Base-by-base conservation (phyloP, 2,797 vertebrate species). In the Helicolenus hilgendorfi region DNA sequence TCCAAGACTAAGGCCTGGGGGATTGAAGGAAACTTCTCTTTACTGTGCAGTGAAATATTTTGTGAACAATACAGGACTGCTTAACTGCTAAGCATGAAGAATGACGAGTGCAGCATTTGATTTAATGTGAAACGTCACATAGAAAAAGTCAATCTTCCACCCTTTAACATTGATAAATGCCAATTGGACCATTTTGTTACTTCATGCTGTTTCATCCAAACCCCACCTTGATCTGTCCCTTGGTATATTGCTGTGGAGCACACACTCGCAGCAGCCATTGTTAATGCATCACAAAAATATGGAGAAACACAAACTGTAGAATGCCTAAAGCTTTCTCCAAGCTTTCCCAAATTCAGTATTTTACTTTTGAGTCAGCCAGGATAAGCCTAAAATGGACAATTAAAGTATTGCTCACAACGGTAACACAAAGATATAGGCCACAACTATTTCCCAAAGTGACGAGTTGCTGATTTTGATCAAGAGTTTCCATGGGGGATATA, bases 401-500 rank as follows among this genome's bases (percentile, higher is more conserved):
- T 96, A 92, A 94, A 96, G 95, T 92, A 95, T 87, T 91, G 89
- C 91, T 95, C 92, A 97, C 89, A 93, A 97, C 86, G 96, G 97
- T 98, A 97, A 98, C 98, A 99, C 98, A 99, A 97, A 99, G 99
- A 99, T 99, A 99, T 98, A 99, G 99, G 99, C 98, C 98, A 98
- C 97, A 92, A 94, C 72, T 91, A 94, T 97, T 95, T 94, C 96
- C 96, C 56, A 84, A 93, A 92, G 79, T 71, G 64, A 89, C 45
- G 33, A 69, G 45, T 41, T 80, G 38, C 70, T 83, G 35, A 71
- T 91, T 93, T 86, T 83, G 68, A 77, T 92, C 26, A 82, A 41
- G 27, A 69, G 26, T 83, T 93, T 91, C 81, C 69, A 85, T 89
- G 91, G 94, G 93, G 92, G 67, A 79, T 94, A 95, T 83, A 92